These are phyloP conservation scores for Myotis planiceps DNA, from an alignment of 2,797 vertebrate genomes.

Conservation along the genomic window DNA sequence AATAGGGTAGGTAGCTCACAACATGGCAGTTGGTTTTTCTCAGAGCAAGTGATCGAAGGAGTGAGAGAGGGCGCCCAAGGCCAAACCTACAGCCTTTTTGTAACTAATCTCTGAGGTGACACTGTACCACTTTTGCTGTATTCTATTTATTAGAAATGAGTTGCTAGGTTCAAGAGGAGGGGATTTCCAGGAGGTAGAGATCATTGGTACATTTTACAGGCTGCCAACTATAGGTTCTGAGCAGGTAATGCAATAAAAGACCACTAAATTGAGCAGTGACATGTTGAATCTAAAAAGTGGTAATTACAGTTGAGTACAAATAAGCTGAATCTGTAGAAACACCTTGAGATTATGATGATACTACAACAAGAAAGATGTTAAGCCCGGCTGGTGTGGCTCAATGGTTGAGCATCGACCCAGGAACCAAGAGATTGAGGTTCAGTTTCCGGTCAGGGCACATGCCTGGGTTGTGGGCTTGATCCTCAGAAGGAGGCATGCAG, in stretches of 20 bases:
- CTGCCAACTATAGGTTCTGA: background rate
- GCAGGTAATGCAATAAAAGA: background rate
- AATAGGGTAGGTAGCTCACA: background rate
- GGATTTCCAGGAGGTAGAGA: background rate
- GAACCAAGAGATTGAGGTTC: no score
- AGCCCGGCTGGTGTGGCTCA: no score
- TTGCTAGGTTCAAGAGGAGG: background rate
- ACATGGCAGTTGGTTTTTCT: background rate
- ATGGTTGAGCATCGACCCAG: no score
- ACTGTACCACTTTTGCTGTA: background rate
- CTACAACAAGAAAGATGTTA: background rate
- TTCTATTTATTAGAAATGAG: background rate
- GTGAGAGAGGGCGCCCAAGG: background rate
- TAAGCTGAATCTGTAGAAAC: conserved; percentile 2
- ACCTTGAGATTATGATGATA: background rate
- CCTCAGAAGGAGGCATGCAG: no score
- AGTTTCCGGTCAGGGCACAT: no score
- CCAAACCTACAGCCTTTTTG: background rate
- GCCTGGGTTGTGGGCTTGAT: no score
- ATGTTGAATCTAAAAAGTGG: background rate
- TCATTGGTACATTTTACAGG: background rate
- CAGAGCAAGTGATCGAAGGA: background rate
- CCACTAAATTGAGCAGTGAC: background rate
- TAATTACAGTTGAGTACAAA: background rate
- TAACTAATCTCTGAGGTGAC: background rate